phyloP scores from a whole-genome alignment of 2,113 vertebrate species.

The Oreotragus oreotragus region DNA sequence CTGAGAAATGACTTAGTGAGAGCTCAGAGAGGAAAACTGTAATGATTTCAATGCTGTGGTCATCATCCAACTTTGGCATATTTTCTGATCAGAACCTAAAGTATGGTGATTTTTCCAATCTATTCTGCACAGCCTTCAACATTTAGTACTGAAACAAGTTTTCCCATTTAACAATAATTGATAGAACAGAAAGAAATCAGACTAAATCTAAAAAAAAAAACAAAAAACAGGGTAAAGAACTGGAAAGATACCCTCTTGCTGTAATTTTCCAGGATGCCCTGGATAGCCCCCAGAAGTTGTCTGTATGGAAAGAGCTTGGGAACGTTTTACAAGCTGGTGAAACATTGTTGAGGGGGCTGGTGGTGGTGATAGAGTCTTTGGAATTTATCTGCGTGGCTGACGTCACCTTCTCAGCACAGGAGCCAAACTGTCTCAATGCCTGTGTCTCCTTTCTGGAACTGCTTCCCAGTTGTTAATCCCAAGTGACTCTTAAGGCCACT shows the following conservation, averaged over 20 bases:
- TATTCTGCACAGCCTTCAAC: neutral
- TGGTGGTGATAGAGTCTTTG: constrained; percentile 33
- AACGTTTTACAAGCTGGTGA: constrained; percentile 62
- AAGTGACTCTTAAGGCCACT: constrained; percentile 10
- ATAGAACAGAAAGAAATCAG: constrained; percentile 12
- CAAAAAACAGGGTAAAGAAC: neutral
- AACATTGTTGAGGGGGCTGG: constrained; percentile 26
- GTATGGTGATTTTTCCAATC: neutral
- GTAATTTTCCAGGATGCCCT: constrained; percentile 54
- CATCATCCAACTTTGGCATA: neutral
- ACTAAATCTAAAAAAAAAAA: neutral
- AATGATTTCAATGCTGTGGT: neutral
- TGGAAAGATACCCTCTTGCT: neutral
- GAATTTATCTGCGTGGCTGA: constrained; percentile 65
- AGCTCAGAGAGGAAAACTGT: neutral
- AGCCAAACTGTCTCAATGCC: constrained; percentile 53
- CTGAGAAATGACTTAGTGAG: neutral
- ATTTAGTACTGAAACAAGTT: neutral
- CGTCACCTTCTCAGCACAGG: constrained; percentile 21
- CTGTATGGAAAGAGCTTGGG: constrained; percentile 42
- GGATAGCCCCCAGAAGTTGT: constrained; percentile 21
- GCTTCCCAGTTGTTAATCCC: constrained; percentile 34
- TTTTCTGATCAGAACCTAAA: neutral
- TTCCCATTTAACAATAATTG: neutral
- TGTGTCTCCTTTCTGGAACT: constrained; percentile 31